Base-by-base conservation (phyloP, 2,113 vertebrate genomes). In the Bos taurus region DNA sequence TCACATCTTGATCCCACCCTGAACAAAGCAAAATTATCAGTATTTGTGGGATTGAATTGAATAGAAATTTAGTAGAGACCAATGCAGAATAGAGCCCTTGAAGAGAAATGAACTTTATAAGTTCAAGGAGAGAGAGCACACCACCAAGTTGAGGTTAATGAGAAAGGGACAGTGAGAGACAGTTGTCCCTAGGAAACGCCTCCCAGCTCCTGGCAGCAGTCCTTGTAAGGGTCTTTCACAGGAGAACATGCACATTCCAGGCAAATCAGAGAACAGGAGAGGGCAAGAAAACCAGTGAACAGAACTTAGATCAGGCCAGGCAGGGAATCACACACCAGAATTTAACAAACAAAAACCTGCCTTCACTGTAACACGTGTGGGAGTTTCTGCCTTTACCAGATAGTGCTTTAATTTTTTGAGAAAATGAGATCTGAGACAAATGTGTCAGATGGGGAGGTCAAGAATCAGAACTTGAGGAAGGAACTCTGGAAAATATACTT, bases 31-130 rank as follows among this genome's bases (percentile, higher is more conserved):
- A 28, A 52, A 60, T 77, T 67, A 60, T 33, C 36, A 67, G 54
- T 71, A 71, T 84, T 33, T 87, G 48, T 59, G 46, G 21, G 56
- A n/a, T 40, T 74, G 59, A 92, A 94, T 91, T 92, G 74, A 93
- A 56, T 26, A 59, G 60, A 30, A 82, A 19, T 90, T 81, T 64
- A 36, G 81, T n/a, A 50, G 6, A 83, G 43, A 84, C 36, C 46
- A 26, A 16, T 50, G 43, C 19, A 10, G 26, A 83, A 23, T 9
- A 80, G 62, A 96, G 21, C 74, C 33, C 15, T 36, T 57, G 14
- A 52, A 71, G 19, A 85, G 33, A 83, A 57, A 64, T 15, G 7
- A 52, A 56, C 25, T 92, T 67, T 16, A 21, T 2, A 50, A 93
- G 67, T 26, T 28, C 26, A 54, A 50, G 30, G 64, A 92, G 26